These are phyloP conservation scores for Alethe diademata DNA, from an alignment of 2,113 vertebrate species.

Conservation along the genomic window DNA sequence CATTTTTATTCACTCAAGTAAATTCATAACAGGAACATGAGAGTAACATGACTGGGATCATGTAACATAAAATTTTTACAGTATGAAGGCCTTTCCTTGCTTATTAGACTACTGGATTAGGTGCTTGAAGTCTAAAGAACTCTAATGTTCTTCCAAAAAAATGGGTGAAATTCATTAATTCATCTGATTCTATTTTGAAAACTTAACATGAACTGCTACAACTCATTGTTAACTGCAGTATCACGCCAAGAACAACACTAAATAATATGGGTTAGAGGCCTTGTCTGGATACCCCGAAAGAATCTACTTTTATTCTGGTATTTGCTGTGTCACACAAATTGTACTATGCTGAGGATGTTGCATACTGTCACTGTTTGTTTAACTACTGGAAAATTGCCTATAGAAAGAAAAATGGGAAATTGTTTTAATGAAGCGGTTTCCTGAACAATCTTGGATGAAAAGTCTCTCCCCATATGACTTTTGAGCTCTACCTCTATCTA, in stretches of 20 bases:
- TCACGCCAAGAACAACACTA: not conserved
- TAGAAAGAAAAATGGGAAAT: constrained; percentile 13
- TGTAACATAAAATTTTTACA: not conserved
- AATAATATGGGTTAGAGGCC: not conserved
- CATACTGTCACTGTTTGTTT: constrained; percentile 16
- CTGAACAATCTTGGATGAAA: not conserved
- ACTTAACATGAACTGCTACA: not conserved
- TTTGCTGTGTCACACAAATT: not conserved
- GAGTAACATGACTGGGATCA: not conserved
- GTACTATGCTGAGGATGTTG: not conserved
- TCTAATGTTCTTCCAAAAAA: not conserved
- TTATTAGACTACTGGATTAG: not conserved
- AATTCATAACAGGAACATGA: not conserved
- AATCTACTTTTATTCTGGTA: not conserved
- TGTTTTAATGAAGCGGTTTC: constrained; percentile 18
- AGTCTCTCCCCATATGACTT: not conserved
- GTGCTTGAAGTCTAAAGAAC: not conserved
- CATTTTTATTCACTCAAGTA: constrained; percentile 4
- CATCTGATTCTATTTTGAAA: not conserved
- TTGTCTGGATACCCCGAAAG: not conserved
- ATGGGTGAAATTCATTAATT: not conserved
- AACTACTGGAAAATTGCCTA: not conserved
- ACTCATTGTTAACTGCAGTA: not conserved
- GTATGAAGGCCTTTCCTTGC: not conserved
- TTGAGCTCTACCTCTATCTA: not conserved